phyloP scores from a whole-genome alignment of 1,140 invertebrate species.

The Megathymus violae region DNA sequence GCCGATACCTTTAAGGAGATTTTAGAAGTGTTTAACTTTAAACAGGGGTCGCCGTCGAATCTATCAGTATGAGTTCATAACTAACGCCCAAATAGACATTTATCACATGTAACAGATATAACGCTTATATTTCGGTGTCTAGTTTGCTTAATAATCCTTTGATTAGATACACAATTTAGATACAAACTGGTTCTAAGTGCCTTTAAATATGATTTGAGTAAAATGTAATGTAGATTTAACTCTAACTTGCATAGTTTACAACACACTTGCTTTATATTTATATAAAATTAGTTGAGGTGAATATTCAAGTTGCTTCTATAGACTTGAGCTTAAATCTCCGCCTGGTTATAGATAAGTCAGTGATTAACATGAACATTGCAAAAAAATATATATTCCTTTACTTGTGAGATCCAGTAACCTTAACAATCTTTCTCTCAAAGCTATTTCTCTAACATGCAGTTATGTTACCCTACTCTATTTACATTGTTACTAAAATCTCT shows the following conservation, averaged over 20 bases:
- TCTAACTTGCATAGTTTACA: constrained; percentile 16
- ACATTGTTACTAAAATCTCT: too few relatives aligned
- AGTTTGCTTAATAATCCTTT: constrained; percentile 2
- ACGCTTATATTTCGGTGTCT: background rate
- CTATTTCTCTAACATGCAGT: too few relatives aligned
- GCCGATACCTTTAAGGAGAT: too few relatives aligned
- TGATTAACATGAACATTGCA: constrained; percentile 2
- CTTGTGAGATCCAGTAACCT: too few relatives aligned
- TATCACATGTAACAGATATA: background rate
- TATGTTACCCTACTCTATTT: background rate
- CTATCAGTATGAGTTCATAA: background rate
- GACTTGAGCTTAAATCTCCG: constrained; percentile 27
- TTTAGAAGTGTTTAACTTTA: too few relatives aligned
- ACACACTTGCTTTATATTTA: background rate
- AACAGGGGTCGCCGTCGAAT: background rate
- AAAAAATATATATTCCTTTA: too few relatives aligned
- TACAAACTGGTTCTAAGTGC: constrained; percentile 14
- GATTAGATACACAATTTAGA: constrained; percentile 2
- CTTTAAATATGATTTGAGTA: constrained; percentile 18
- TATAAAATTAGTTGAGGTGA: background rate
- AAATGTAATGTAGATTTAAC: constrained; percentile 13
- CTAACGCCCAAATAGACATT: background rate
- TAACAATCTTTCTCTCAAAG: too few relatives aligned
- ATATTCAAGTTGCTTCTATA: background rate
- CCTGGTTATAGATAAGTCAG: constrained; percentile 18